Evolutionary conservation across 2,888 invertebrate genomes (phyloP), one percentile per base, ranked within the genome.

Genomic region (Aspidiotus rigidus): DNA sequence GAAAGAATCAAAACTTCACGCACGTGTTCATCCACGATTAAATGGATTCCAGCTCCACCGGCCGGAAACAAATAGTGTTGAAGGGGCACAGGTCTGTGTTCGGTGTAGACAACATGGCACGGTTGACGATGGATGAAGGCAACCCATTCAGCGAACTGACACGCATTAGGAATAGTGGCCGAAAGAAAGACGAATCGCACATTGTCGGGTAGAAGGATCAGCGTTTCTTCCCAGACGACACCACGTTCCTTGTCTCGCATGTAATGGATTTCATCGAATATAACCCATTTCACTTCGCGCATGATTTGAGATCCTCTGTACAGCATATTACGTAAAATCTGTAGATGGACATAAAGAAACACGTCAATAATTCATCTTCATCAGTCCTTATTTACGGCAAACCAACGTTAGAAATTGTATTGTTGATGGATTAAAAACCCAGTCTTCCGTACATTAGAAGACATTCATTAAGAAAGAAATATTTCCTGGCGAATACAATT

Each of bases 251-350:
- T 97, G 78, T 99, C 97, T 75, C 99, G 85, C 99, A 99, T 99
- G 78, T 99, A 99, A 80, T 99, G 99, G 75, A 99, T 99, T 81
- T 99, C 99, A 78, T 99, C 99, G 80, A 99, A 99, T 67, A 99
- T 84, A 1, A 99, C 99, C 99, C 99, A 99, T 63, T 97, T 98
- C 0, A 99, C 97, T 84, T 99, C 99, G 71, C 97, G 84, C 91
- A 97, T 97, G 28, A 99, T 88, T 83, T 99, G 97, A 54, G 96
- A 96, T 62, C 99, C 99, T 77, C 98, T 83, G 77, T 99, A 99
- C 70, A 99, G 81, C 99, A 99, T 99, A 76, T 95, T 96, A 72
- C 99, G 83, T 72, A 99, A 81, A 84, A 99, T 99, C 88, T 89
- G 77, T 76, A 80, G 74, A 15, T 28, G 28, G 28, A 5, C 5